A percentile compares a stretch with the other conserved stretches of the same genome.
These are phyloP conservation scores for Metacarcinus magister DNA, from an alignment of 2,888 invertebrate species.

Conservation along the genomic window DNA sequence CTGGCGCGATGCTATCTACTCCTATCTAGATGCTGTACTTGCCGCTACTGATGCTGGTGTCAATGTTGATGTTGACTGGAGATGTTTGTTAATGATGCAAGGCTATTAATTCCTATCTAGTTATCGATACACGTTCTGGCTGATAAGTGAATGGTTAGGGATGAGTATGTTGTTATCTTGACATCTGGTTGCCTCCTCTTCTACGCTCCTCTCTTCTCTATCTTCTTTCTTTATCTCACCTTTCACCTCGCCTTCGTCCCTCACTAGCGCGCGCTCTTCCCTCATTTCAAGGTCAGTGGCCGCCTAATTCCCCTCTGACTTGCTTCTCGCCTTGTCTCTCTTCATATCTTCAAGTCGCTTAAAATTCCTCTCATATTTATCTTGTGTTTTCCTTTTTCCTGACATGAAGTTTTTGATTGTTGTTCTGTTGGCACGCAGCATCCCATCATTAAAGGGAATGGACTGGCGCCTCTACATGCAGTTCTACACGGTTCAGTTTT, in stretches of 20 bases:
- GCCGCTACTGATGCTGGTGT: not conserved
- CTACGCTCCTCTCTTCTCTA: too few species aligned
- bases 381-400: not conserved
- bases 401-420: not conserved
- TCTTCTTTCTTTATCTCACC: not conserved
- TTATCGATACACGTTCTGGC: too few species aligned
- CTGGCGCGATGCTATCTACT: not conserved
- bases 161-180: too few species aligned
- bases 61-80: not conserved
- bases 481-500: not conserved
- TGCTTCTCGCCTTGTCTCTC: not conserved
- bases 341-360: not conserved
- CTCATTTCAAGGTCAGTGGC: not conserved
- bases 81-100: too few species aligned
- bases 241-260: not conserved
- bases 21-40: not conserved
- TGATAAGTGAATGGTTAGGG: too few species aligned
- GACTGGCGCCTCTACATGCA: not conserved
- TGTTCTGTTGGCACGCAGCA: not conserved
- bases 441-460: not conserved
- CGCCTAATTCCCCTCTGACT: not conserved
- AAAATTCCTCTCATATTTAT: not conserved
- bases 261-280: too few species aligned
- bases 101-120: too few species aligned
- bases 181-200: too few species aligned